These are phyloP conservation scores for Morinoia aosen DNA, from an alignment of 2,888 invertebrate species.

Conservation along the genomic window DNA sequence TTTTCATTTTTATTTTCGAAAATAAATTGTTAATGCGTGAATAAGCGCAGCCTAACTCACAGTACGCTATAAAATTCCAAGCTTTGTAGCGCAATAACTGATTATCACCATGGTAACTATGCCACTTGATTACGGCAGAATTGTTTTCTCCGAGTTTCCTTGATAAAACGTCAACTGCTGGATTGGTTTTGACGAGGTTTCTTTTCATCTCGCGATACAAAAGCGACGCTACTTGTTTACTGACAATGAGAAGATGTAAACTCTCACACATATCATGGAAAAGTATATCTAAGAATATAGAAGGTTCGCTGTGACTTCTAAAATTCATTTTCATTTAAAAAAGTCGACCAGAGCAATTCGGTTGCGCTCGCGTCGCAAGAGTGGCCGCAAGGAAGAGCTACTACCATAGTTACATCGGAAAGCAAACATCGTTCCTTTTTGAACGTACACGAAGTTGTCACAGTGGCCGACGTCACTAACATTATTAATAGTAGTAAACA, in stretches of 20 bases:
- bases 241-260: slow-evolving; percentile 12
- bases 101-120: neutral
- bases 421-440: neutral
- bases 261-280: slow-evolving; percentile 14
- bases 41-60: neutral
- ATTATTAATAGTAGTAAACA: slow-evolving; percentile 52
- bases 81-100: neutral
- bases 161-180: neutral
- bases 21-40: neutral
- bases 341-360: slow-evolving; percentile 12
- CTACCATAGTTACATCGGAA: neutral
- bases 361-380: neutral
- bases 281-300: slow-evolving; percentile 25
- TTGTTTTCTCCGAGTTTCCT: neutral
- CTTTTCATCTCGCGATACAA: neutral
- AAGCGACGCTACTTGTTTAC: slow-evolving; percentile 1
- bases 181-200: neutral
- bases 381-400: neutral
- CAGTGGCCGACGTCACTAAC: slow-evolving; percentile 36
- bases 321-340: slow-evolving; percentile 13
- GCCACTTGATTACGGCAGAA: neutral
- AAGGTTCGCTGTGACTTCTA: slow-evolving; percentile 6
- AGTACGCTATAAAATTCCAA: neutral
- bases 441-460: slow-evolving; percentile 32
- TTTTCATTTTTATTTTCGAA: neutral